These are phyloP conservation scores for Todiramphus saurophagus DNA, from an alignment of 2,113 vertebrate genomes.

Conservation along the genomic window DNA sequence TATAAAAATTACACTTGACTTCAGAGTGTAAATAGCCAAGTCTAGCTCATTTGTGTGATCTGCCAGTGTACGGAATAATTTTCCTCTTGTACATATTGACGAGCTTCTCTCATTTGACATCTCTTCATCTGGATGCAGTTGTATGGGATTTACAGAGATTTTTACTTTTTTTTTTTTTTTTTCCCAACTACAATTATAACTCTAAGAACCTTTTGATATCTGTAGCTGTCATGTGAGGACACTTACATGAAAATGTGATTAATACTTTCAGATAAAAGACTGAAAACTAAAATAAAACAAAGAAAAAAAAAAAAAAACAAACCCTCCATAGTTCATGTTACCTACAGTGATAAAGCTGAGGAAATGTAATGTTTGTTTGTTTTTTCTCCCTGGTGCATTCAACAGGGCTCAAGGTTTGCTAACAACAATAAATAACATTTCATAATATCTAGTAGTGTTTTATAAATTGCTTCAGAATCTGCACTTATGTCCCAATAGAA, in stretches of 20 bases:
- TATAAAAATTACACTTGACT: background rate
- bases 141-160: background rate
- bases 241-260: background rate
- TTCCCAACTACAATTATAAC: background rate
- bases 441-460: background rate
- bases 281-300: background rate
- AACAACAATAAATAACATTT: background rate
- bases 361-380: background rate
- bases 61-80: background rate
- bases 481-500: background rate
- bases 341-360: background rate
- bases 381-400: background rate
- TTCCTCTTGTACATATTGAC: background rate
- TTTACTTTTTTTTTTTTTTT: no score
- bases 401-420: background rate
- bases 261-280: background rate
- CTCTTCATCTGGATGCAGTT: background rate
- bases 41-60: background rate
- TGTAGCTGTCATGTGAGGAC: background rate
- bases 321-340: background rate
- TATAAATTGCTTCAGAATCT: background rate
- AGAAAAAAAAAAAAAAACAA: background rate
- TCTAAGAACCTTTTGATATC: background rate
- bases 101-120: background rate
- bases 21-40: background rate